Evolutionary conservation across 1,140 invertebrate species (phyloP), one percentile per base, ranked within the genome.

Genomic region (Zaprionus inermis): DNA sequence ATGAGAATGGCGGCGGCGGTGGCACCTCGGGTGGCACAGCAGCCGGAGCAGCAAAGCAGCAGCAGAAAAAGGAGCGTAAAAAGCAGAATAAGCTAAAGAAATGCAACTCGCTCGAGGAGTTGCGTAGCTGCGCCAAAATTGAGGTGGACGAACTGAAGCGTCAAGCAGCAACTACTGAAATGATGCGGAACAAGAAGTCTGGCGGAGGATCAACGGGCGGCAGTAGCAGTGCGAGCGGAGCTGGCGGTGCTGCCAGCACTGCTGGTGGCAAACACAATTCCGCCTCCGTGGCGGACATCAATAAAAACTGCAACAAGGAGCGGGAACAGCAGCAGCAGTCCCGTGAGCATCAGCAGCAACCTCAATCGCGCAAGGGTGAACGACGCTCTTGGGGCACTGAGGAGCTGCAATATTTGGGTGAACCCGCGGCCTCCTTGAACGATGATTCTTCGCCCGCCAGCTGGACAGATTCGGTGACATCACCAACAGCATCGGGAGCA

Each of bases 51-150:
- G 49, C 68, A 22, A 10, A 72, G 49, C 76, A 76, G 34, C 83
- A 85, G 36, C 84, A 84, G 58, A 89, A 85, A 22, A 92, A 92
- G 71, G 84, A 89, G 30, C 78, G 81, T 38, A 83, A 83, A 59
- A 90, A 92, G 52, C 81, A 91, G 51, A 72, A 81, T 11, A 92
- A 92, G 63, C 68, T 95, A 24, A 94, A 95, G 78, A 95, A 95
- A 75, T 94, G 94, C 36, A 95, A 94, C 84, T 95, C 95, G 7
- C 83, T 96, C 38, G 95, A 95, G 81, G 95, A 96, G 91, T 94
- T 96, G 81, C 66, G 93, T 91, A 92, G 83, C 67, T 85, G 90
- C 55, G 69, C 91, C 16, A 92, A 92, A 70, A 88, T 92, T 66
- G 91, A 92, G 49, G 89, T 86, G 9, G 90, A 91, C 20, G 86